These are phyloP conservation scores for Trimorus sp. DNA, from an alignment of 2,888 invertebrate species.

Conservation along the genomic window DNA sequence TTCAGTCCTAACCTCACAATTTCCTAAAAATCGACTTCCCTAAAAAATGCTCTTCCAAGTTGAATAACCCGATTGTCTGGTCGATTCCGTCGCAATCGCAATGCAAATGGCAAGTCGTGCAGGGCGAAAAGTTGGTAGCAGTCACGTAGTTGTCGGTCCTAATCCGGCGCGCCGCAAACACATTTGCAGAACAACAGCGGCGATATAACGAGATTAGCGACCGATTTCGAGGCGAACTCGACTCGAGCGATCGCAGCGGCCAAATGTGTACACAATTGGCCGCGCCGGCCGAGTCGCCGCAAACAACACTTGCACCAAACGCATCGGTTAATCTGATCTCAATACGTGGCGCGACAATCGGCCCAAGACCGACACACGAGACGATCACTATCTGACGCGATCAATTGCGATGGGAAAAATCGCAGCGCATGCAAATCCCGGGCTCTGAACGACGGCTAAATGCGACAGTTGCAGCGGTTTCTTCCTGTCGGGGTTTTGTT, in stretches of 20 bases:
- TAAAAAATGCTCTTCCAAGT: too few relatives aligned
- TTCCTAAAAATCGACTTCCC: too few relatives aligned
- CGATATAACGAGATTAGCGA: slow-evolving; percentile 75
- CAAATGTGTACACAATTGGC: slow-evolving; percentile 49
- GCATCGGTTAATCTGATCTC: slow-evolving; percentile 74
- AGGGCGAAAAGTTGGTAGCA: slow-evolving; percentile 55
- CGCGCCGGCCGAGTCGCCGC: slow-evolving; percentile 69
- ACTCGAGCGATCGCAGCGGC: slow-evolving; percentile 39
- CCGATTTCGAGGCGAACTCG: slow-evolving; percentile 69
- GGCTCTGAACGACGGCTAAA: slow-evolving; percentile 71
- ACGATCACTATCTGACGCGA: slow-evolving; percentile 49
- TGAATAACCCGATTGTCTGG: too few relatives aligned
- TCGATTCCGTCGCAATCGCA: neutral
- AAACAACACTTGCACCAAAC: slow-evolving; percentile 71
- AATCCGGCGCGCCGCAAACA: slow-evolving; percentile 76
- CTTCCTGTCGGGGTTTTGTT: slow-evolving; percentile 67
- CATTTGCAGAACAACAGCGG: slow-evolving; percentile 74
- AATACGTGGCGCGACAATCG: slow-evolving; percentile 70
- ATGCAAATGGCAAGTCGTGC: slow-evolving; percentile 48
- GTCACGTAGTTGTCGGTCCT: slow-evolving; percentile 66
- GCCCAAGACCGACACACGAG: slow-evolving; percentile 39
- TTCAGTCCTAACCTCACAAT: too few relatives aligned
- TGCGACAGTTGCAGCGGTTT: slow-evolving; percentile 66
- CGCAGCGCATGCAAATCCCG: slow-evolving; percentile 33
- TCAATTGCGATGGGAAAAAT: slow-evolving; percentile 44